Evolutionary conservation across 2,888 invertebrate species (phyloP).

Genomic region (Diplazon laetatorius): DNA sequence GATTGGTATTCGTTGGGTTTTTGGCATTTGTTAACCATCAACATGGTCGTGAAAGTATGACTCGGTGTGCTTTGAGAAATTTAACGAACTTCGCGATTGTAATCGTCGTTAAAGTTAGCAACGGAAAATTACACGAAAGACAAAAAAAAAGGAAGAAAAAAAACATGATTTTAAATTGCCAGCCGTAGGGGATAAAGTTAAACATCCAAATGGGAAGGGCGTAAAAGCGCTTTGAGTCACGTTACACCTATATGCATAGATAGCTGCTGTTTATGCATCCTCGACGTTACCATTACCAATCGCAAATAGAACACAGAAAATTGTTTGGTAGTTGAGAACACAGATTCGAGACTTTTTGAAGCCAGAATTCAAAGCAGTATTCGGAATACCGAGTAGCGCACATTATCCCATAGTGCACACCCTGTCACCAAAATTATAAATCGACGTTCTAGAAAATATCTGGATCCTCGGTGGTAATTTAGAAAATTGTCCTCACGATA

Average conservation of each 20-base stretch:
- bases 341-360: constrained; percentile 7
- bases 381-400: constrained; percentile 7
- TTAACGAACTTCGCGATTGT: no score
- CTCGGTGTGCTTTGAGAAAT: constrained; percentile 3
- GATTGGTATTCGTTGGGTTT: constrained; percentile 12
- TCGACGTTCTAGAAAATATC: constrained; percentile 12
- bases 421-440: constrained; percentile 6
- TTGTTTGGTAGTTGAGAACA: background rate
- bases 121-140: no score
- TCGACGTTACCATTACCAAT: background rate
- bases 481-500: background rate
- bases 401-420: constrained; percentile 8
- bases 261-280: constrained; percentile 11
- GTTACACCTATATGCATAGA: constrained; percentile 14
- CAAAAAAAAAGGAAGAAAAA: background rate
- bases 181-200: background rate
- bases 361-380: constrained; percentile 1
- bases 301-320: constrained; percentile 5
- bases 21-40: constrained; percentile 20
- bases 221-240: background rate
- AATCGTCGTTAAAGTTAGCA: background rate
- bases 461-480: constrained; percentile 3
- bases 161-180: background rate
- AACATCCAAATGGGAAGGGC: constrained; percentile 6
- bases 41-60: constrained; percentile 22